Evolutionary conservation across 2,888 invertebrate genomes (phyloP).

Genomic region (Oegoconia quadripuncta): DNA sequence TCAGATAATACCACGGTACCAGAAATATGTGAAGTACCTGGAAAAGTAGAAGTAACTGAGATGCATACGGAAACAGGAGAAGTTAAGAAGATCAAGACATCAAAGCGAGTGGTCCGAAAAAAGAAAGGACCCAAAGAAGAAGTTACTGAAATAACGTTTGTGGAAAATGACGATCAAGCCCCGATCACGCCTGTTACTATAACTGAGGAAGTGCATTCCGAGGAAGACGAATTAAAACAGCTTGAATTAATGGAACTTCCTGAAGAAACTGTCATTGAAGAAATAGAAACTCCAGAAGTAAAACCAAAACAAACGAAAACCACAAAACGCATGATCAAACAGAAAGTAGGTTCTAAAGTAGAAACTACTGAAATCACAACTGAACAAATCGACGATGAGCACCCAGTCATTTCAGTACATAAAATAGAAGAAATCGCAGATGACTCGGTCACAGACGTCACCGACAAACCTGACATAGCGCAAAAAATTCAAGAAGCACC

Average conservation of each 20-base stretch:
- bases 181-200: conserved; percentile 20
- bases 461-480: conserved; percentile 23
- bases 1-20: too few relatives aligned
- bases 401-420: conserved; percentile 14
- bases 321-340: conserved; percentile 36
- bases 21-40: conserved; percentile 16
- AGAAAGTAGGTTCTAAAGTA: conserved; percentile 38
- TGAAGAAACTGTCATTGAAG: conserved; percentile 32
- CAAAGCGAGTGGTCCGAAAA: conserved; percentile 23
- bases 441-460: conserved; percentile 17
- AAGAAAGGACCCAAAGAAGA: conserved; percentile 24
- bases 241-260: conserved; percentile 41
- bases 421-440: conserved; percentile 20
- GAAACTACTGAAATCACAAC: conserved; percentile 44
- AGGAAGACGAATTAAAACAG: conserved; percentile 37
- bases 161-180: conserved; percentile 24
- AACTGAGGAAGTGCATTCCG: conserved; percentile 10
- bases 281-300: conserved; percentile 14
- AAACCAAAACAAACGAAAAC: conserved; percentile 29
- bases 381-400: conserved; percentile 34
- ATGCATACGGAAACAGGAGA: conserved; percentile 29
- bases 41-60: conserved; percentile 14
- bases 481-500: conserved; percentile 40
- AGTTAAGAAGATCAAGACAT: conserved; percentile 24
- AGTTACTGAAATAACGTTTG: conserved; percentile 23